Evolutionary conservation across 2,797 vertebrate genomes (phyloP).

Genomic region (Steatocranus sp.): DNA sequence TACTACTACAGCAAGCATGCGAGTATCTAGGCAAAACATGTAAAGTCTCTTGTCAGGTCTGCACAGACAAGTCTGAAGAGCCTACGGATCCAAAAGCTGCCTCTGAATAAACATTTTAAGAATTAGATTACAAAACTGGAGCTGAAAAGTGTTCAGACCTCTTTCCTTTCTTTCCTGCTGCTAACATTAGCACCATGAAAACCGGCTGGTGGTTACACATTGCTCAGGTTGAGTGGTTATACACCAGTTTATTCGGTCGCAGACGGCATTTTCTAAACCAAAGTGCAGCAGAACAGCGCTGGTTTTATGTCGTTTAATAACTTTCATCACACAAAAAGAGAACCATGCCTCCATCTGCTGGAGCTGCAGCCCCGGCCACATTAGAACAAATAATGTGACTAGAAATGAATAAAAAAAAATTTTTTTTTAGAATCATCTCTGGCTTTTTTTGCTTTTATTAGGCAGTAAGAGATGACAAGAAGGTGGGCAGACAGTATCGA

Average conservation of each 20-base stretch:
- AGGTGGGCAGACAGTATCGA: not conserved
- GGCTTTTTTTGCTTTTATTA: not conserved
- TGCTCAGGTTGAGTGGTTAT: not conserved
- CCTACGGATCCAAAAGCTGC: not conserved
- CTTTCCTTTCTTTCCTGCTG: not conserved
- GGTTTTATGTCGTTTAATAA: not conserved
- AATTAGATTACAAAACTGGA: not conserved
- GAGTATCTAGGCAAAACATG: not conserved
- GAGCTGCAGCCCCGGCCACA: not conserved
- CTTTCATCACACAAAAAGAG: not conserved
- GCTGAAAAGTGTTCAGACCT: accelerated
- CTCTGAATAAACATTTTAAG: not conserved
- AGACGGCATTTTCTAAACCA: not conserved
- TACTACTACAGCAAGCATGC: accelerated
- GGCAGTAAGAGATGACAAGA: not conserved
- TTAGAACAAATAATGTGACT: not conserved
- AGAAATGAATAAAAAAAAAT: not conserved
- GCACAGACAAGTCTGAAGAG: not conserved
- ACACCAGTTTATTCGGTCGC: accelerated
- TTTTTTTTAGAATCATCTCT: not conserved
- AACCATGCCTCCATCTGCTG: not conserved
- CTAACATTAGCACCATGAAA: not conserved
- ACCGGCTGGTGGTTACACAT: not conserved
- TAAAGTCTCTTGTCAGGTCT: not conserved
- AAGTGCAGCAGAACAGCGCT: not conserved